phyloP scores from a whole-genome alignment of 2,113 vertebrate species.

The Suricata suricatta region DNA sequence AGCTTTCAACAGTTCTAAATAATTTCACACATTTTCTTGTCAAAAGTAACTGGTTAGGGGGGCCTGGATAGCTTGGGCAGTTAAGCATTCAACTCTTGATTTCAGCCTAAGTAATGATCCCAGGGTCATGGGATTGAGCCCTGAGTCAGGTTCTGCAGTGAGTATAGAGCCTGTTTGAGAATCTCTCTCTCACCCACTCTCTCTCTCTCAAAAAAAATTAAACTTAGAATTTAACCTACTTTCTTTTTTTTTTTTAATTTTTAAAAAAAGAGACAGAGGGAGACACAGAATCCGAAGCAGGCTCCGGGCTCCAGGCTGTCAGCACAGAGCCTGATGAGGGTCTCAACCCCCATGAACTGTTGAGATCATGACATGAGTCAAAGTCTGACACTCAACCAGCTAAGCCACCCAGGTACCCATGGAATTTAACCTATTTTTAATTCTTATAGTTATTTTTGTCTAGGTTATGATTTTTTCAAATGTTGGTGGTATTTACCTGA shows the following conservation, averaged over 20 bases:
- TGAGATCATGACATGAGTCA: too few species aligned
- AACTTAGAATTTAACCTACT: too few species aligned
- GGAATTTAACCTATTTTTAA: background rate
- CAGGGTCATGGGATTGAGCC: background rate
- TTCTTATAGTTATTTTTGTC: conserved; percentile 2
- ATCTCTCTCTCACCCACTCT: too few species aligned
- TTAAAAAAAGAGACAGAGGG: too few species aligned
- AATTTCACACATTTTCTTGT: background rate
- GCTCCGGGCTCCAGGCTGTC: too few species aligned
- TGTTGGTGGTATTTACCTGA: background rate
- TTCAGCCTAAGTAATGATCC: background rate
- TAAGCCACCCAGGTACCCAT: too few species aligned
- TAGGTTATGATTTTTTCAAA: conserved; percentile 47
- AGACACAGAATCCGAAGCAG: too few species aligned
- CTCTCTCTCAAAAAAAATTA: too few species aligned
- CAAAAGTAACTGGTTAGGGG: background rate
- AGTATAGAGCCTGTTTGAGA: background rate
- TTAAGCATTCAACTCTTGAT: background rate
- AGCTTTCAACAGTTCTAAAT: conserved; percentile 15
- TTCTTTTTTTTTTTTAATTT: too few species aligned
- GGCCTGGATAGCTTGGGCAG: background rate
- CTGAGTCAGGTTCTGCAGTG: background rate
- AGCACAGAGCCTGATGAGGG: too few species aligned
- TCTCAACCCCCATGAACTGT: too few species aligned
- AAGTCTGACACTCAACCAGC: too few species aligned